phyloP scores from a whole-genome alignment of 2,113 vertebrate genomes.

The Pluvialis apricaria region DNA sequence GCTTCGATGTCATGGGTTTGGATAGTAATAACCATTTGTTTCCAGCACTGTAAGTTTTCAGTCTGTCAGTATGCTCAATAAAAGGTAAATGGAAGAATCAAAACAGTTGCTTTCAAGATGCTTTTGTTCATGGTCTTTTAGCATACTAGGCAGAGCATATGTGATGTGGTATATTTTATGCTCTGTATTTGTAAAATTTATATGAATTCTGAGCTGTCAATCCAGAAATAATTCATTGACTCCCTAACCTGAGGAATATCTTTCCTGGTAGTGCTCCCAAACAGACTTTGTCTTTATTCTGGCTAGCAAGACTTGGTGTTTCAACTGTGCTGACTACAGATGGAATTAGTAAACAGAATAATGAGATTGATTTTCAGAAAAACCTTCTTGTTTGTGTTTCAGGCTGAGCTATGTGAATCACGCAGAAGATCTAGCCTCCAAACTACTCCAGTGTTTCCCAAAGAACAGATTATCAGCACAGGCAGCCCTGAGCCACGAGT shows the following conservation, averaged over 20 bases:
- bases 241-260: not conserved
- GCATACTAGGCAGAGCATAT: not conserved
- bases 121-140: not conserved
- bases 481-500: constrained; percentile 89
- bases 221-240: not conserved
- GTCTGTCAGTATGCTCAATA: not conserved
- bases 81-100: not conserved
- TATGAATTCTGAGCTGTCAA: not conserved
- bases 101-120: not conserved
- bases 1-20: not conserved
- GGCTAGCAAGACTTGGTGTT: not conserved
- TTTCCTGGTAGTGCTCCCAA: not conserved
- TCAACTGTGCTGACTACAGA: not conserved
- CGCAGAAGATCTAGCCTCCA: constrained; percentile 93
- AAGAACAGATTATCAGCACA: constrained; percentile 95
- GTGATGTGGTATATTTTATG: not conserved
- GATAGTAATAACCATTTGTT: not conserved
- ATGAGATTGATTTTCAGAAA: constrained; percentile 7
- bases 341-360: not conserved
- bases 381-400: constrained; percentile 52
- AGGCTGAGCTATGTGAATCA: constrained; percentile 93
- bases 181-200: not conserved
- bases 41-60: not conserved
- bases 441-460: constrained; percentile 96
- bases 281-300: not conserved